Percentiles rank a stretch among this genome's conserved stretches.
Conservation (phyloP, 2,113 vertebrate species). For the Apteryx mantelli region DNA sequence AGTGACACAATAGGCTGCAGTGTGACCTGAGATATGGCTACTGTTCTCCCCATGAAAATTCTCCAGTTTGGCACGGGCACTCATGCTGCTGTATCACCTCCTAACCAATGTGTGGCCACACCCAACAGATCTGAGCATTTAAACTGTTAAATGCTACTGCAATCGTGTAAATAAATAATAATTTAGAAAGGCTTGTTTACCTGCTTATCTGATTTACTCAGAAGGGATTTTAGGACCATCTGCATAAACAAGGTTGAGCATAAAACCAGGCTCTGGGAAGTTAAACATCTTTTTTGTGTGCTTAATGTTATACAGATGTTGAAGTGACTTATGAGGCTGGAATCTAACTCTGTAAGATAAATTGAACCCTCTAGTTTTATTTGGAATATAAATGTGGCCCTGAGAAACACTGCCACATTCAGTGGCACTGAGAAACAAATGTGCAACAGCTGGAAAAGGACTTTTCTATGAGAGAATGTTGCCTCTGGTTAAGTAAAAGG, state of each 20-base stretch:
- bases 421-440: neutral
- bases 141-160: neutral
- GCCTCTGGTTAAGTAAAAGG: neutral
- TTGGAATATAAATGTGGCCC: neutral
- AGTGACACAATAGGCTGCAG: neutral
- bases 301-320: neutral
- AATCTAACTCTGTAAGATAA: neutral
- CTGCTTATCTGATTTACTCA: constrained; percentile 4
- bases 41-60: neutral
- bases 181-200: neutral
- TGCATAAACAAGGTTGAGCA: neutral
- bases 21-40: neutral
- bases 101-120: neutral
- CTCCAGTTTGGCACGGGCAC: neutral
- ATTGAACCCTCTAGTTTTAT: neutral
- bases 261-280: neutral
- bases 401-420: neutral
- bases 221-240: neutral
- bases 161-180: neutral
- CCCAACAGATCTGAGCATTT: neutral
- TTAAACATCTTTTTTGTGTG: neutral
- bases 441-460: neutral
- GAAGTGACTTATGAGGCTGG: neutral
- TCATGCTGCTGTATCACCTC: neutral
- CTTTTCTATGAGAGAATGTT: neutral